Evolutionary conservation across 1,140 invertebrate species (phyloP), one percentile per base, ranked within the genome.

Genomic region (Belonocnema kinseyi): DNA sequence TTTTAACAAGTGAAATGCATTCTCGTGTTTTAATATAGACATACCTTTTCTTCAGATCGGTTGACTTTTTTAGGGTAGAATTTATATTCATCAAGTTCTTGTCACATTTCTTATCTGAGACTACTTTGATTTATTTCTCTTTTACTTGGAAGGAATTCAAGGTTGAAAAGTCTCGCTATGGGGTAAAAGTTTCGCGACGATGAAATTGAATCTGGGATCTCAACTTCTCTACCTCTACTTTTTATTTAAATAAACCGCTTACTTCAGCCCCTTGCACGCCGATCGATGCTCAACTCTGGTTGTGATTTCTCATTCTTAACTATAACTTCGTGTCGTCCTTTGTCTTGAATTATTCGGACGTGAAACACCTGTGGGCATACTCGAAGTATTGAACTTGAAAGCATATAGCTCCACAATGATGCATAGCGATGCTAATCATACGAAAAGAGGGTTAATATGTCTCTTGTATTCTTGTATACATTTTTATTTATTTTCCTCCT

Each of bases 241-340:
- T 66, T 66, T 66, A 66, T 66, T 66, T 66, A 66, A 66, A 66
- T 66, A 66, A 66, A 66, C 61, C 61, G 33, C 61, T 66, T 66
- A 46, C 61, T 66, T 66, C 40, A 66, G 61, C 40, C 61, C 26
- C 10, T 33, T 40, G 6, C 40, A 46, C 7, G 10, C 21, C 26
- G 61, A 66, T 66, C 61, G 61, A 66, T 66, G 61, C 61, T 66
- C 61, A 66, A 33, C 13, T 66, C 14, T 8, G 21, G 14, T 66
- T 26, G 26, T n/a, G 61, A 66, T 66, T 66, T 66, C 26, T 66
- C 61, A 4, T 66, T 14, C 19, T 66, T 66, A 16, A 33, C 8
- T 66, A 13, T 66, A 14, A 26, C 33, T 66, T 66, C 26, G 3
- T 66, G 26, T 66, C 58, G 0, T 16, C 8, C 40, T 61, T 58